Conservation (phyloP, 2,797 vertebrate genomes). For the Capromys pilorides region DNA sequence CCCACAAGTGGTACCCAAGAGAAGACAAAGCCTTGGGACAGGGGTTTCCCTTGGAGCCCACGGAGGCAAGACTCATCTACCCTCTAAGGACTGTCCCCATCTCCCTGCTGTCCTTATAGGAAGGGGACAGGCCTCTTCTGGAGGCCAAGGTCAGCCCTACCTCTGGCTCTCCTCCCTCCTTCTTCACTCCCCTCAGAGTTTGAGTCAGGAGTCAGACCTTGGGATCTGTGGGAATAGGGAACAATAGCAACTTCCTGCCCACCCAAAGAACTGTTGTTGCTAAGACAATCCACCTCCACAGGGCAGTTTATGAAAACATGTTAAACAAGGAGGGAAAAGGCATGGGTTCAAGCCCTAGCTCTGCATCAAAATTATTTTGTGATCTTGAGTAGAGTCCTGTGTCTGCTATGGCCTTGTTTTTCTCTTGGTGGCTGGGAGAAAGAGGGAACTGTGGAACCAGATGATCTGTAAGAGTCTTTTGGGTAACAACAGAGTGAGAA, state of each 20-base stretch:
- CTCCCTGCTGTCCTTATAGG: not conserved
- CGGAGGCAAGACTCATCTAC: not conserved
- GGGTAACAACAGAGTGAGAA: constrained; percentile 16
- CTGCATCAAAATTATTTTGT: constrained; percentile 12
- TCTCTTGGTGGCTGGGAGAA: not conserved
- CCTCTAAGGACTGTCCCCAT: constrained; percentile 29
- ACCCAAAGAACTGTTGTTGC: constrained; percentile 61
- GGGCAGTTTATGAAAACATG: constrained; percentile 22
- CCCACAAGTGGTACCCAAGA: not conserved
- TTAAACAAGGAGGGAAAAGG: not conserved
- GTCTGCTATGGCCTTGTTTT: constrained; percentile 26
- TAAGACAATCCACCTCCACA: constrained; percentile 45
- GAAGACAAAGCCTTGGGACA: not conserved
- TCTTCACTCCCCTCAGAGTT: not conserved
- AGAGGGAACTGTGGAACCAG: not conserved
- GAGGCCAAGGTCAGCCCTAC: constrained; percentile 44
- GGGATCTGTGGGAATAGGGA: constrained; percentile 40
- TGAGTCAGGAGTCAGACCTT: constrained; percentile 16
- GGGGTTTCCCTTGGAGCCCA: not conserved
- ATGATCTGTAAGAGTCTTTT: constrained; percentile 14
- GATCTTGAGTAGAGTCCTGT: not conserved
- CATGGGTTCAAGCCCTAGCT: constrained; percentile 17
- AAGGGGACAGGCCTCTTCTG: not conserved
- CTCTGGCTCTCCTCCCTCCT: not conserved
- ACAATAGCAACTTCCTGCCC: constrained; percentile 33